A percentile compares a stretch with the other conserved stretches of the same genome.
phyloP scores from a whole-genome alignment of 1,140 invertebrate genomes.

The Holcopasites calliopsidis region DNA sequence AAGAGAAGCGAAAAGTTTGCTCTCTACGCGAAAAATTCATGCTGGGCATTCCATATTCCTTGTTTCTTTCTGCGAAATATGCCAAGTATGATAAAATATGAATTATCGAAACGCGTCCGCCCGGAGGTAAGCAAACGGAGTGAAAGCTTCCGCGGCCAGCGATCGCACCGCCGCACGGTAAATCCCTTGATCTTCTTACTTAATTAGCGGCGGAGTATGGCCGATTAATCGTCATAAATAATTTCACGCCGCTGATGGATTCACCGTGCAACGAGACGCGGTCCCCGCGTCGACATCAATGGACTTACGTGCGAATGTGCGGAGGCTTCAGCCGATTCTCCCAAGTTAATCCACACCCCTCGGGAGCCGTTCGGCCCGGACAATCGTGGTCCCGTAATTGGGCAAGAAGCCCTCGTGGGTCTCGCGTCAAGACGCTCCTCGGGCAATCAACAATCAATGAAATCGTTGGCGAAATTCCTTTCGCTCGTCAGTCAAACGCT shows the following conservation, averaged over 20 bases:
- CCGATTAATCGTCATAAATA: slow-evolving; percentile 60
- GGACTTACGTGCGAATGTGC: slow-evolving; percentile 32
- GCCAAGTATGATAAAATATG: too few relatives aligned
- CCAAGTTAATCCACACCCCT: slow-evolving; percentile 69
- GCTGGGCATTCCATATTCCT: too few relatives aligned
- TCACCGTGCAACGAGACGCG: slow-evolving; percentile 10
- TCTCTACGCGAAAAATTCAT: too few relatives aligned
- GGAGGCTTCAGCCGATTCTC: slow-evolving; percentile 49
- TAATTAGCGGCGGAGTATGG: slow-evolving; percentile 55
- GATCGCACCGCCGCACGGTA: slow-evolving; percentile 44
- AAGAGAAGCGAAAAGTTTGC: too few relatives aligned
- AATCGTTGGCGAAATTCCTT: slow-evolving; percentile 49
- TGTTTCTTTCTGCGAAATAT: too few relatives aligned
- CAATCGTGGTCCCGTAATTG: slow-evolving; percentile 75
- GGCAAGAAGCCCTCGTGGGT: slow-evolving; percentile 71
- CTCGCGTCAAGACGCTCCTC: slow-evolving; percentile 57
- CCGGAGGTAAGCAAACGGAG: not conserved
- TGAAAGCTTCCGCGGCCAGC: not conserved
- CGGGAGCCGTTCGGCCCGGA: slow-evolving; percentile 65
- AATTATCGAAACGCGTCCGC: not conserved
- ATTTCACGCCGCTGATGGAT: slow-evolving; percentile 58
- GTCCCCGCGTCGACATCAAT: slow-evolving; percentile 14
- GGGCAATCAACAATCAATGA: slow-evolving; percentile 61
- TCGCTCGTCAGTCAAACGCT: slow-evolving; percentile 41
- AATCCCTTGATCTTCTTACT: slow-evolving; percentile 67